phyloP scores from a whole-genome alignment of 2,113 vertebrate species.

The Mormoops blainvillei region DNA sequence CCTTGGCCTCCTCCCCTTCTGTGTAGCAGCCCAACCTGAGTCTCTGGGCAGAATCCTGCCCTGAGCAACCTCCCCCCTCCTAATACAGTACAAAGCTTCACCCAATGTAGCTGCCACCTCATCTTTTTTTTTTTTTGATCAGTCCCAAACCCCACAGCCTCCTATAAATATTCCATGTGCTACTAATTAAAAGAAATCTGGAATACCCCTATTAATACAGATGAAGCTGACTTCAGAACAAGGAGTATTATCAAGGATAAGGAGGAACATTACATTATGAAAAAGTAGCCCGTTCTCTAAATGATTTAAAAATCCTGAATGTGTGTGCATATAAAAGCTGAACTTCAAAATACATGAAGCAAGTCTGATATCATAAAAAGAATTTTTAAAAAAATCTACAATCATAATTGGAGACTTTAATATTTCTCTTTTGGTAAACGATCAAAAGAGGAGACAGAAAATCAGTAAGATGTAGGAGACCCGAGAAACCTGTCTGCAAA shows the following conservation, averaged over 20 bases:
- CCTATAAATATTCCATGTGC: background rate
- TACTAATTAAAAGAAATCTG: background rate
- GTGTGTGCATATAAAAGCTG: background rate
- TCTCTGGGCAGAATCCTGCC: background rate
- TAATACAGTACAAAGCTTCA: background rate
- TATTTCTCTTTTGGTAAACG: background rate
- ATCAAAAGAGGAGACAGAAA: background rate
- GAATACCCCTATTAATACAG: background rate
- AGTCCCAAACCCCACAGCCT: background rate
- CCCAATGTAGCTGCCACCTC: background rate
- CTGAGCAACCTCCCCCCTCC: rapidly evolving
- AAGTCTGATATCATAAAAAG: background rate
- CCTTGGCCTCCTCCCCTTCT: background rate
- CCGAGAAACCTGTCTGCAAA: background rate
- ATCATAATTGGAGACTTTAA: background rate
- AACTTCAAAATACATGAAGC: background rate
- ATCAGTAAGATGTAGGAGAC: background rate
- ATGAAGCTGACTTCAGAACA: background rate
- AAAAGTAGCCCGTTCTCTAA: background rate
- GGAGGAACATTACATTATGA: background rate
- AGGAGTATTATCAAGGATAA: background rate
- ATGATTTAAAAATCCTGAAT: background rate
- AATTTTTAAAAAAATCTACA: background rate
- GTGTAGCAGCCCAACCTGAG: background rate
- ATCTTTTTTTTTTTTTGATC: background rate